These are phyloP conservation scores for Dicerorhinus sumatrensis DNA, from an alignment of 2,113 vertebrate genomes.

Conservation along the genomic window DNA sequence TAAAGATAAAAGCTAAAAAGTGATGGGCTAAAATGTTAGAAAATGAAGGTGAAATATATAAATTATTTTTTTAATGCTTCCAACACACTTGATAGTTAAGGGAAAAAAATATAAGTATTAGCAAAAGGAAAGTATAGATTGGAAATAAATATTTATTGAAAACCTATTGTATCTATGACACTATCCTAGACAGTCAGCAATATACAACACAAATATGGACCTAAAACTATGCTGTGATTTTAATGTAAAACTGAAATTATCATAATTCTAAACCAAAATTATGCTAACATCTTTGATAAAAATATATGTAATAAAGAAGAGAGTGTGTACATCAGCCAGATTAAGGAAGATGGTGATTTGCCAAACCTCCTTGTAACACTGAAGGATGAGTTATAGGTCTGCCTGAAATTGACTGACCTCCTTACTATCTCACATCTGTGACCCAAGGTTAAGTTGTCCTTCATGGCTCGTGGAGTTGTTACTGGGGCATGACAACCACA, in stretches of 20 bases:
- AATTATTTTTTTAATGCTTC: neutral
- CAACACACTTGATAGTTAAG: neutral
- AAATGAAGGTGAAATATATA: neutral
- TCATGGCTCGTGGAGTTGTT: neutral
- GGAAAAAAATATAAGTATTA: neutral
- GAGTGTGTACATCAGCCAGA: rapidly evolving
- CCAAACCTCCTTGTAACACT: neutral
- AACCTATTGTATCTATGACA: neutral
- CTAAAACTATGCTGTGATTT: neutral
- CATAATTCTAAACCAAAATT: neutral
- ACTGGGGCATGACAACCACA: neutral
- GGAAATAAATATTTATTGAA: neutral
- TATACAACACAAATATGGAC: neutral
- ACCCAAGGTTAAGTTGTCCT: neutral
- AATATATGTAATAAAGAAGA: neutral
- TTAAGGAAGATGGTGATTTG: neutral
- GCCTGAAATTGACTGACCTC: neutral
- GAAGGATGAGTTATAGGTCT: neutral
- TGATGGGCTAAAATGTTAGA: slow-evolving; percentile 19
- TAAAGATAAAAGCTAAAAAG: neutral
- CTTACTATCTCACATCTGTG: neutral
- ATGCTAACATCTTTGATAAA: neutral
- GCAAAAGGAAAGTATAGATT: neutral
- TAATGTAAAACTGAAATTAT: neutral
- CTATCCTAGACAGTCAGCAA: neutral